These are phyloP conservation scores for Lepas anatifera DNA, from an alignment of 2,888 invertebrate species.

Conservation along the genomic window DNA sequence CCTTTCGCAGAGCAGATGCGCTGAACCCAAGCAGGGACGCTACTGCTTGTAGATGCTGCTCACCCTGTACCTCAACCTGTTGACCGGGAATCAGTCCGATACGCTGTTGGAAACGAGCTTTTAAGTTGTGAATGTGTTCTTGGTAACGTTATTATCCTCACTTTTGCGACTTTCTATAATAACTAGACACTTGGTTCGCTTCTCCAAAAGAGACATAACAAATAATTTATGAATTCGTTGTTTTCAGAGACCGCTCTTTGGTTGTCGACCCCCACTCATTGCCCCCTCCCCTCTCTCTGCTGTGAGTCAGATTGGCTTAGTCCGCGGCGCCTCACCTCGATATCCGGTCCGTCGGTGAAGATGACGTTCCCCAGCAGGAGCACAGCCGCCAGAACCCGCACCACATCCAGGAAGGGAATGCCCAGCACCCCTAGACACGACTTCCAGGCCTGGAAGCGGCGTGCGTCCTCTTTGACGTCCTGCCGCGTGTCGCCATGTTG, in stretches of 20 bases:
- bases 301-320: not conserved
- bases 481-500: conserved; percentile 58
- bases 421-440: conserved; percentile 78
- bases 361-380: conserved; percentile 82
- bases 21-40: conserved; percentile 70
- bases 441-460: conserved; percentile 66
- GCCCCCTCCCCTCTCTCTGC: no score
- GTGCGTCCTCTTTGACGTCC: conserved; percentile 57
- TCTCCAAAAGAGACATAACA: no score
- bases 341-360: conserved; percentile 56
- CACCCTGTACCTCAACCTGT: conserved; percentile 61
- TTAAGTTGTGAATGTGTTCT: no score
- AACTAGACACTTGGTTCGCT: no score
- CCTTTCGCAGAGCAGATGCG: conserved; percentile 59
- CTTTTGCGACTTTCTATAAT: no score
- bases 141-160: no score
- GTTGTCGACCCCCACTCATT: no score
- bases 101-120: no score
- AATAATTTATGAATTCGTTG: no score
- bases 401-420: conserved; percentile 86
- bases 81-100: no score
- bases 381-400: conserved; percentile 79
- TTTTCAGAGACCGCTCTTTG: no score
- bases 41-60: conserved; percentile 48
- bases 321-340: not conserved